These are phyloP conservation scores for Hypercompe scribonia DNA, from an alignment of 2,888 invertebrate species.

Conservation along the genomic window DNA sequence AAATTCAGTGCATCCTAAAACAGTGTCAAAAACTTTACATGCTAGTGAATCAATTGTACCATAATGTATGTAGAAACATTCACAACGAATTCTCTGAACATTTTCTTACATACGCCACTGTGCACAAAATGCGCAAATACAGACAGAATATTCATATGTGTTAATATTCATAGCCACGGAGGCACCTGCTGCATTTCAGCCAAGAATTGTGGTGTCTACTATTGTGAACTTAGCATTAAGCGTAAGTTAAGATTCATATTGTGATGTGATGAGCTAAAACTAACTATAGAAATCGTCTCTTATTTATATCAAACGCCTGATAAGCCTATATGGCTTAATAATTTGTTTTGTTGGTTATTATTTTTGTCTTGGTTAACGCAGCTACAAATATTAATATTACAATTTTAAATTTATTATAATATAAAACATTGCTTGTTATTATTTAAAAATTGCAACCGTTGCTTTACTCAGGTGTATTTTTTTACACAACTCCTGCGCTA, in stretches of 20 bases:
- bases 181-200: constrained; percentile 70
- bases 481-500: too few species aligned
- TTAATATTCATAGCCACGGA: constrained; percentile 80
- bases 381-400: too few species aligned
- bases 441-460: neutral
- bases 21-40: neutral
- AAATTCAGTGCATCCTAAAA: neutral
- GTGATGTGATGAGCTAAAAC: constrained; percentile 1
- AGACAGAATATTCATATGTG: constrained; percentile 79
- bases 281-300: too few species aligned
- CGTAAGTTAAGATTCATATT: neutral
- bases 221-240: neutral
- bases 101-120: constrained; percentile 59
- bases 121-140: constrained; percentile 80
- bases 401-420: too few species aligned
- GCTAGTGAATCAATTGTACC: neutral
- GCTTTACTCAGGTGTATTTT: neutral
- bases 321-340: neutral
- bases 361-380: too few species aligned
- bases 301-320: too few species aligned
- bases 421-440: too few species aligned
- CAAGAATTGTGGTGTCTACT: constrained; percentile 55
- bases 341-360: too few species aligned
- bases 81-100: constrained; percentile 20
- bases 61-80: constrained; percentile 8